Evolutionary conservation across 2,113 vertebrate species (phyloP).

Genomic region (Trogon surrucura): DNA sequence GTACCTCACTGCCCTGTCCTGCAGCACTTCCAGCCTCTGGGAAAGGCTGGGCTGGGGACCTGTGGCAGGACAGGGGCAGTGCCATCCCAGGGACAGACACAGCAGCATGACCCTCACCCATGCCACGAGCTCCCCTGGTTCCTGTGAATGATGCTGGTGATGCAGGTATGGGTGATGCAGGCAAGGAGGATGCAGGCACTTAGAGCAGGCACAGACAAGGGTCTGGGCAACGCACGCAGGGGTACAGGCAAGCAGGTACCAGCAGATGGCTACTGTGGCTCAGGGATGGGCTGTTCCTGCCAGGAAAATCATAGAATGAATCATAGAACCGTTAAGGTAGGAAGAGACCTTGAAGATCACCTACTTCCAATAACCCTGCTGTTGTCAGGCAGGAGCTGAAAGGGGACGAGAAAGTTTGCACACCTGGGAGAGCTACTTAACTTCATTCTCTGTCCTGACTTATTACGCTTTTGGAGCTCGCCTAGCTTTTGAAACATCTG

Average conservation of each 20-base stretch:
- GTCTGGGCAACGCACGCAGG: neutral
- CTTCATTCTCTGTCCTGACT: neutral
- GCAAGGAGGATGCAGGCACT: neutral
- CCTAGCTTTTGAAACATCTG: neutral
- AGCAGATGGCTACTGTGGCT: neutral
- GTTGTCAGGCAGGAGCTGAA: neutral
- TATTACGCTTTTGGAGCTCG: fast-evolving
- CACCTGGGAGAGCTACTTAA: neutral
- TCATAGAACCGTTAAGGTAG: no score
- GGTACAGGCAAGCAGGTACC: neutral
- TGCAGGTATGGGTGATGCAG: neutral
- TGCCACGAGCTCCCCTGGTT: fast-evolving
- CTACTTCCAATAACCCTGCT: no score
- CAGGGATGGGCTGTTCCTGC: neutral
- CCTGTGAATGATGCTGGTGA: neutral
- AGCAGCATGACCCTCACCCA: neutral
- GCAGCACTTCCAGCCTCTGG: neutral
- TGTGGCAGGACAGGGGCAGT: neutral
- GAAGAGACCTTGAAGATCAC: no score
- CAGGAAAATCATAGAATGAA: no score
- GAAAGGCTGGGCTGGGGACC: neutral
- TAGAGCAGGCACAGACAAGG: fast-evolving
- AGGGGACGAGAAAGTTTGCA: neutral
- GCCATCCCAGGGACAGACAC: neutral
- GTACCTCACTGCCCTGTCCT: fast-evolving